Conservation (phyloP, 2,888 invertebrate genomes). For the Norana najaformis region DNA sequence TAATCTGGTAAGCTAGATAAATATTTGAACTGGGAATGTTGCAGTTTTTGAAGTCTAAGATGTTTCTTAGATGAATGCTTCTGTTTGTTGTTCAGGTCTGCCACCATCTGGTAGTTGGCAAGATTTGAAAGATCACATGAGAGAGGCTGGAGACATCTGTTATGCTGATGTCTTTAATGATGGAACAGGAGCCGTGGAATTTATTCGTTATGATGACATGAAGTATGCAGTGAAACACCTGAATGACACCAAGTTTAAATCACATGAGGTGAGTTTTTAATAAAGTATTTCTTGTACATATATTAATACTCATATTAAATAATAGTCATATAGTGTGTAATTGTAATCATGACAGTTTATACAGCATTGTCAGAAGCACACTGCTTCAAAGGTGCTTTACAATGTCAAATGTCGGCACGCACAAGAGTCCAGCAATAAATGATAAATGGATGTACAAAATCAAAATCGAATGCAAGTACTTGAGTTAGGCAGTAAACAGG, state of each 20-base stretch:
- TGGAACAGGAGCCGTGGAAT: slow-evolving; percentile 97
- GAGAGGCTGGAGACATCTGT: slow-evolving; percentile 98
- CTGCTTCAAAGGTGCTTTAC: no score
- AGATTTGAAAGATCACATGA: slow-evolving; percentile 98
- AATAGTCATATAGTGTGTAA: no score
- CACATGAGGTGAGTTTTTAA: slow-evolving; percentile 80
- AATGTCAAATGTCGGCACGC: no score
- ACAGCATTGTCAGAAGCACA: no score
- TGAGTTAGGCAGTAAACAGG: no score
- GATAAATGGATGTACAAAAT: no score
- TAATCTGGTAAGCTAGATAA: neutral
- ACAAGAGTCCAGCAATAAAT: no score
- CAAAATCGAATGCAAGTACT: no score
- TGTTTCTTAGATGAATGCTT: neutral
- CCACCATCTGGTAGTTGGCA: slow-evolving; percentile 91
- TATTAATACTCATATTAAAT: no score
- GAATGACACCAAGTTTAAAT: slow-evolving; percentile 95
- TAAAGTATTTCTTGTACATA: neutral
- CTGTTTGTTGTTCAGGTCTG: slow-evolving; percentile 62
- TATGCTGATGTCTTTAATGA: slow-evolving; percentile 98
- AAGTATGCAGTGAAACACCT: slow-evolving; percentile 97
- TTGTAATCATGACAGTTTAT: no score
- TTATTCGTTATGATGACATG: slow-evolving; percentile 95
- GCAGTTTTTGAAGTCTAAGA: neutral
- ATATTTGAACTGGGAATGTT: neutral